Evolutionary conservation across 2,888 invertebrate species (phyloP).

Genomic region (Mallateleia sp.): DNA sequence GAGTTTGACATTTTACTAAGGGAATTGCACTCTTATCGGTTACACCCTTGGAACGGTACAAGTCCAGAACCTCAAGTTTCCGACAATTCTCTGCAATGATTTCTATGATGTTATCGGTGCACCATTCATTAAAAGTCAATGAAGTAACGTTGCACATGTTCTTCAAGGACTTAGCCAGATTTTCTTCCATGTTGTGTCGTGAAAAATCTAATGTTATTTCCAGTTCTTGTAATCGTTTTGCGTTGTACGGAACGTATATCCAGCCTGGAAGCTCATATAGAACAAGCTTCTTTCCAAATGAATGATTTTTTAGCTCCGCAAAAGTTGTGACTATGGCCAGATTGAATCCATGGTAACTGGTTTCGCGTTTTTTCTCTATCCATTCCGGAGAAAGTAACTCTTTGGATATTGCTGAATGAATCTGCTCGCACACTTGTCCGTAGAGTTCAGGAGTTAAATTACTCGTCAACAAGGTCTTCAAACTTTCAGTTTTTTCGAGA

Average conservation of each 20-base stretch:
- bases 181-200: not conserved
- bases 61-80: not conserved
- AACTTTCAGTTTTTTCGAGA: not conserved
- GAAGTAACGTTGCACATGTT: not conserved
- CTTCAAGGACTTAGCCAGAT: not conserved
- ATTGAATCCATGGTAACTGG: not conserved
- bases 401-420: not conserved
- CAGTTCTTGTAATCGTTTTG: not conserved
- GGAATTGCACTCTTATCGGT: not conserved
- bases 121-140: not conserved
- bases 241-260: not conserved
- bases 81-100: not conserved
- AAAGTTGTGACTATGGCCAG: not conserved
- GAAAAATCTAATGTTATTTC: not conserved
- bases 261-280: not conserved
- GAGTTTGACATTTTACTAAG: not conserved
- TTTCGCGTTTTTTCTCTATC: not conserved
- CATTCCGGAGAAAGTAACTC: not conserved
- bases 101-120: not conserved
- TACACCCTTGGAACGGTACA: not conserved
- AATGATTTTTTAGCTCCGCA: not conserved
- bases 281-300: not conserved
- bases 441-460: not conserved
- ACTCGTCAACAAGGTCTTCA: not conserved
- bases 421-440: not conserved